These are phyloP conservation scores for Hylaeus anthracinus DNA, from an alignment of 1,140 invertebrate species.

Conservation along the genomic window DNA sequence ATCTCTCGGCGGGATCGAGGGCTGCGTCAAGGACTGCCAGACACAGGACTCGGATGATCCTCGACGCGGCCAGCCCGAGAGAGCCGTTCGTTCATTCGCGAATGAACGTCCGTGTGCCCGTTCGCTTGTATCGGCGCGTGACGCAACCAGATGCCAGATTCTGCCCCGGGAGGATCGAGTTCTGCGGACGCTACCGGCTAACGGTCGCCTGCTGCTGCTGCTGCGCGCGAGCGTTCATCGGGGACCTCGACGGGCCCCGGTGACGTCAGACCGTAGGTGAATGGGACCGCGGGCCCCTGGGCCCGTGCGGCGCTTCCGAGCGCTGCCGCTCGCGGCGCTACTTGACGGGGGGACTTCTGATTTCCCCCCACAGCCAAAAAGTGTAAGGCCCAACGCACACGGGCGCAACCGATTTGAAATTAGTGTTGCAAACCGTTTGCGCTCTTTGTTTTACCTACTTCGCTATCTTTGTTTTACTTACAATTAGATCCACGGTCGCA, in stretches of 20 bases:
- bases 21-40: conserved; percentile 59
- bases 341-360: conserved; percentile 2
- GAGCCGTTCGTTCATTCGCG: background rate
- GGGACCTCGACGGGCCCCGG: conserved; percentile 19
- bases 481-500: too few species aligned
- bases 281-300: conserved; percentile 28
- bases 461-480: too few species aligned
- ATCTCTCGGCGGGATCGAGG: conserved; percentile 54
- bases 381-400: too few species aligned
- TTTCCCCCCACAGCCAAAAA: background rate
- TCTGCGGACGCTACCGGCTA: conserved; percentile 60
- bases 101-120: conserved; percentile 21
- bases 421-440: too few species aligned
- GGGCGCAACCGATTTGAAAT: too few species aligned
- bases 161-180: conserved; percentile 52
- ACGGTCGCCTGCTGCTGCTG: conserved; percentile 42
- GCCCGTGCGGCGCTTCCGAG: conserved; percentile 11
- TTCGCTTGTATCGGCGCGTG: conserved; percentile 47
- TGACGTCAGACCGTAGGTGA: conserved; percentile 57
- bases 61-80: background rate
- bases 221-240: conserved; percentile 6
- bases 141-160: conserved; percentile 61
- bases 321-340: conserved; percentile 47
- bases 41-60: conserved; percentile 38
- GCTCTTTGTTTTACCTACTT: too few species aligned